A percentile compares a stretch with the other conserved stretches of the same genome.
These are phyloP conservation scores for Drosophila mojavensis DNA, from an alignment of 1,140 invertebrate genomes.

Conservation along the genomic window DNA sequence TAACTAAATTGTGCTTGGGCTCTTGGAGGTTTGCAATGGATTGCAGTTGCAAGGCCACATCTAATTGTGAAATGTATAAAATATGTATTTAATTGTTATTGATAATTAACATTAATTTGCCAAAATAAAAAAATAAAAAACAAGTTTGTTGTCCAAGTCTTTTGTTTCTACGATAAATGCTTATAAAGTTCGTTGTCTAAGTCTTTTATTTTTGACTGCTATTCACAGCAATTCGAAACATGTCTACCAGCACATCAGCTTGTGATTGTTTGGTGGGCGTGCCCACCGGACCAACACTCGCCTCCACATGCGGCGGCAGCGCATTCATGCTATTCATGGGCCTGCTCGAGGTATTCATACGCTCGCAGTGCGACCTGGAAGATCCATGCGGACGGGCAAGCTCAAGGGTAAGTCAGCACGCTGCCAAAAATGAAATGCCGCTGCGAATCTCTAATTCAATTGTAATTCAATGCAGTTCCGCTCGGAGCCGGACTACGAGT, in stretches of 20 bases:
- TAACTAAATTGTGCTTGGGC: slow-evolving; percentile 49
- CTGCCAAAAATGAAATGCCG: background rate
- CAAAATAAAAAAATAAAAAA: background rate
- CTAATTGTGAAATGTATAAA: slow-evolving; percentile 34
- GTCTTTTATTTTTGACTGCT: slow-evolving; percentile 34
- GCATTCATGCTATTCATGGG: slow-evolving; percentile 95
- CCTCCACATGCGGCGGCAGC: slow-evolving; percentile 91
- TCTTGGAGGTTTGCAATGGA: slow-evolving; percentile 33
- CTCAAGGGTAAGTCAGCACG: slow-evolving; percentile 62
- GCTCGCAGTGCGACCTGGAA: slow-evolving; percentile 92
- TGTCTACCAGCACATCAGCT: slow-evolving; percentile 77
- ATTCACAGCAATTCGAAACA: slow-evolving; percentile 32
- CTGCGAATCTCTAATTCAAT: background rate
- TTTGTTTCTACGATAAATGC: slow-evolving; percentile 35
- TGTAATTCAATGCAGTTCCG: slow-evolving; percentile 84
- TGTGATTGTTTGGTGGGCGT: slow-evolving; percentile 91
- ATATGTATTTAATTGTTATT: slow-evolving; percentile 42
- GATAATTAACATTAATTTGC: slow-evolving; percentile 36
- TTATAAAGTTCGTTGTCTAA: slow-evolving; percentile 41
- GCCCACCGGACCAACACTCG: slow-evolving; percentile 90
- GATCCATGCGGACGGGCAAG: slow-evolving; percentile 91
- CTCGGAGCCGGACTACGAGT: slow-evolving; percentile 87
- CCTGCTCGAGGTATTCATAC: slow-evolving; percentile 91
- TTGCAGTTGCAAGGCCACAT: slow-evolving; percentile 55
- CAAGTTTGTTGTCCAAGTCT: slow-evolving; percentile 74